Percentiles rank a stretch among this genome's conserved stretches.
phyloP scores from a whole-genome alignment of 2,797 vertebrate species.

The Chanos chanos region DNA sequence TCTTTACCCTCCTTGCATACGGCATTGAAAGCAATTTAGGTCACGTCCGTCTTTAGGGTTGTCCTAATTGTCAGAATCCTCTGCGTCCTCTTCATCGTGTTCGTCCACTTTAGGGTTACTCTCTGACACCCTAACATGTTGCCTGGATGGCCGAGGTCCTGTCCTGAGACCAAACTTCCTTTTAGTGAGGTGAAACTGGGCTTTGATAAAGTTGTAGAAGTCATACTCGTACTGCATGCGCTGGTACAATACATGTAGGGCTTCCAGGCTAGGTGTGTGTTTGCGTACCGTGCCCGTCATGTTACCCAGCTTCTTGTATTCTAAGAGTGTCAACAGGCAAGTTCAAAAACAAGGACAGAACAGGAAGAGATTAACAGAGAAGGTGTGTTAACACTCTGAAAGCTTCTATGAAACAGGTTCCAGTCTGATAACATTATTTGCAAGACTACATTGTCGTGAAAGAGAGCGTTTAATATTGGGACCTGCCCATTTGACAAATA shows the following conservation, averaged over 20 bases:
- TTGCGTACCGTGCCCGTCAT: conserved; percentile 94
- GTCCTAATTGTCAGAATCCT: conserved; percentile 85
- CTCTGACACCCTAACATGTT: conserved; percentile 73
- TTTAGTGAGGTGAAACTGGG: conserved; percentile 93
- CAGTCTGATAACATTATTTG: too few species aligned
- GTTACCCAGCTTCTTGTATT: conserved; percentile 92
- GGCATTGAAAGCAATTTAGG: not conserved
- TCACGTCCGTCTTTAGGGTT: conserved; percentile 52
- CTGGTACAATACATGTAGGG: conserved; percentile 90
- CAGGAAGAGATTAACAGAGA: not conserved
- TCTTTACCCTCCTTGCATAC: too few species aligned
- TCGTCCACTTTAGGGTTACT: too few species aligned
- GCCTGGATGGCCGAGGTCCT: conserved; percentile 67
- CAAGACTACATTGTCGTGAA: too few species aligned
- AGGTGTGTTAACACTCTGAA: not conserved
- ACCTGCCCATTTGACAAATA: too few species aligned
- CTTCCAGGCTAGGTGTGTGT: conserved; percentile 87
- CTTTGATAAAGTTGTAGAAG: conserved; percentile 92
- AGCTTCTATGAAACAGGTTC: too few species aligned
- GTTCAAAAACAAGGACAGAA: not conserved
- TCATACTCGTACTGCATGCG: conserved; percentile 93
- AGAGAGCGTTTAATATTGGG: too few species aligned
- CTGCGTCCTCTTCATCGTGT: conserved; percentile 76
- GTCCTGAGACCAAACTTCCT: conserved; percentile 92
- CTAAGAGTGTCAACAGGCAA: conserved; percentile 57